phyloP scores from a whole-genome alignment of 2,888 invertebrate species.

The Megalurothrips usitatus region DNA sequence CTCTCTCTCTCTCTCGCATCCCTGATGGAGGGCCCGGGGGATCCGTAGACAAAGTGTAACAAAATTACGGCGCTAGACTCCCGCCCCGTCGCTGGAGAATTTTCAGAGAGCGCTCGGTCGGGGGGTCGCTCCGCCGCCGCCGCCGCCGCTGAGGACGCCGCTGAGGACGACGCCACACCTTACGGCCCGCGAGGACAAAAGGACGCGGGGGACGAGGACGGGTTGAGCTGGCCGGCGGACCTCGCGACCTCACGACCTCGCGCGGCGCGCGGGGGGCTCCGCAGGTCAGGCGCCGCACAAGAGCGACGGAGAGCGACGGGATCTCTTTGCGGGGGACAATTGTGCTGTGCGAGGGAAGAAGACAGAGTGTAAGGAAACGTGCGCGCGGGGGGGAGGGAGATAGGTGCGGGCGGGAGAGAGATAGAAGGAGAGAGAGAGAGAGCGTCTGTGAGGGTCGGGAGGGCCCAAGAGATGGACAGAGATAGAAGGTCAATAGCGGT shows the following conservation, averaged over 20 bases:
- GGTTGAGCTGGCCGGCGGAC: no score
- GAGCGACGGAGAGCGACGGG: no score
- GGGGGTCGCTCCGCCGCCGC: no score
- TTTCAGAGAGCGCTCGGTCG: neutral
- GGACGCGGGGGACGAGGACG: no score
- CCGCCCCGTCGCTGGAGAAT: neutral
- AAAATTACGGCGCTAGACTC: slow-evolving; percentile 15
- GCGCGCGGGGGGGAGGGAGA: neutral
- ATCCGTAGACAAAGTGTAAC: slow-evolving; percentile 26
- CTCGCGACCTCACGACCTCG: no score
- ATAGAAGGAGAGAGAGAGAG: neutral
- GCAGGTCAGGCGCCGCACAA: no score
- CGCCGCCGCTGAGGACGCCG: no score
- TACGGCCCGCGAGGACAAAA: no score
- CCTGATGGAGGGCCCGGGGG: slow-evolving; percentile 1
- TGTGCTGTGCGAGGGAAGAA: neutral
- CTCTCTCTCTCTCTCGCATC: neutral
- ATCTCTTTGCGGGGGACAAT: no score
- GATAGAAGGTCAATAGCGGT: slow-evolving; percentile 19
- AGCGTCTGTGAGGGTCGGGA: neutral
- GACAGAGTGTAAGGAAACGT: neutral
- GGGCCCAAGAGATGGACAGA: slow-evolving; percentile 14
- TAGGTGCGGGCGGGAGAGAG: neutral
- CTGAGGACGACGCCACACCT: no score
- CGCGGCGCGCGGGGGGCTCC: no score